Evolutionary conservation across 2,113 vertebrate genomes (phyloP).

Genomic region (Nibea coibor): DNA sequence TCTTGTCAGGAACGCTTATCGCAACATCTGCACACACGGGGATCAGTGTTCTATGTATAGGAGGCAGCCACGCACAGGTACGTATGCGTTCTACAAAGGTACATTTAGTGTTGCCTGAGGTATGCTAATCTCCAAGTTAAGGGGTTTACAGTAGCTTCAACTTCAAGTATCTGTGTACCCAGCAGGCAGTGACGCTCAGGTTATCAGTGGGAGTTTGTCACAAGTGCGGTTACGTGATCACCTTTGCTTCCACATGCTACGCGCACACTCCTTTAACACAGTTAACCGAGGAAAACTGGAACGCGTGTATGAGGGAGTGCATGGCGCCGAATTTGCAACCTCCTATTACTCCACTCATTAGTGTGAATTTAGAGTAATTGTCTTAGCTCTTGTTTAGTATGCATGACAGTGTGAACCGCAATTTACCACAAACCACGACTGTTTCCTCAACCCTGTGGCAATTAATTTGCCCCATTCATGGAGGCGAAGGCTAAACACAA

Average conservation of each 20-base stretch:
- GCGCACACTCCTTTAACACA: slow-evolving; percentile 11
- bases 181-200: slow-evolving; percentile 12
- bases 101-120: slow-evolving; percentile 33
- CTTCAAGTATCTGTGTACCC: slow-evolving; percentile 20
- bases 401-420: slow-evolving; percentile 43
- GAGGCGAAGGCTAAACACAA: slow-evolving; percentile 73
- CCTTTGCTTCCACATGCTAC: background rate
- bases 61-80: slow-evolving; percentile 42
- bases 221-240: slow-evolving; percentile 33
- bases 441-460: slow-evolving; percentile 65
- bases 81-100: slow-evolving; percentile 44
- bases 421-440: slow-evolving; percentile 69
- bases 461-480: slow-evolving; percentile 75
- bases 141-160: slow-evolving; percentile 18
- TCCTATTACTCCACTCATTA: slow-evolving; percentile 61
- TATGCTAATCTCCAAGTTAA: slow-evolving; percentile 34
- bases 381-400: slow-evolving; percentile 66
- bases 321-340: slow-evolving; percentile 30
- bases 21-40: slow-evolving; percentile 81
- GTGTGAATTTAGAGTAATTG: slow-evolving; percentile 64
- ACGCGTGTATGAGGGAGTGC: slow-evolving; percentile 31
- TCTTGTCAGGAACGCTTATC: slow-evolving; percentile 81
- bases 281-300: slow-evolving; percentile 30
- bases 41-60: slow-evolving; percentile 66
- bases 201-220: slow-evolving; percentile 11